Evolutionary conservation across 1,140 invertebrate species (phyloP), one percentile per base, ranked within the genome.

Genomic region (Papilio polyxenes): DNA sequence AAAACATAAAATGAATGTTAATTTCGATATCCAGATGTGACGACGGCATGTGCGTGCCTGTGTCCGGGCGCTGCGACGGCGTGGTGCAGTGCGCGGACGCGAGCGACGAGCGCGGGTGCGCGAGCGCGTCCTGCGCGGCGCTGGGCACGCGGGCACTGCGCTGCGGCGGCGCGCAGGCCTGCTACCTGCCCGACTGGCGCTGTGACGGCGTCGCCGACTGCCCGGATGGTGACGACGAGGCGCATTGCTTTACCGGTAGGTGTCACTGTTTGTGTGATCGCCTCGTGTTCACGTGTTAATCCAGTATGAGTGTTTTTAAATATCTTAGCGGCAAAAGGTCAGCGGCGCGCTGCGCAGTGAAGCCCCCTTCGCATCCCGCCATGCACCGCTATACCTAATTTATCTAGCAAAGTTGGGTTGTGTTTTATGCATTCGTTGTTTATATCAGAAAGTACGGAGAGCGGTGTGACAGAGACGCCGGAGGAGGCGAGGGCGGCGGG

Each of bases 41-140:
- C 10, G 95, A 95, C 86, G 95, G 95, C 0, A 91, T 90, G 77
- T 97, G 96, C 88, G 96, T 97, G 83, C 89, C 92, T 31, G 85
- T 92, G 3, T 88, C 89, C 3, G 96, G 96, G 94, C 94, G 95
- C 15, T 98, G 97, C 93, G 97, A 97, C 92, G 96, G 96, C 23
- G 94, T 96, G 85, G 89, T 92, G 81, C 96, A 97, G 90, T 97
- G 96, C 89, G 85, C 94, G n/a, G 96, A 97, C 92, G 95, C 94
- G 7, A 94, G 94, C 31, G 96, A 96, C 90, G 96, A 96, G 89
- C 89, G 89, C 80, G 93, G 83, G 65, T 94, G 92, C 40, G 86
- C 87, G 69, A 56, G 78, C 65, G 85, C 80, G 15, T 59, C 85
- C 1, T 94, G 92, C 88, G 83, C 83, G 15, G 81, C 82, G 76